Base-by-base conservation (phyloP, 1,140 invertebrate genomes). In the Ips nitidus region DNA sequence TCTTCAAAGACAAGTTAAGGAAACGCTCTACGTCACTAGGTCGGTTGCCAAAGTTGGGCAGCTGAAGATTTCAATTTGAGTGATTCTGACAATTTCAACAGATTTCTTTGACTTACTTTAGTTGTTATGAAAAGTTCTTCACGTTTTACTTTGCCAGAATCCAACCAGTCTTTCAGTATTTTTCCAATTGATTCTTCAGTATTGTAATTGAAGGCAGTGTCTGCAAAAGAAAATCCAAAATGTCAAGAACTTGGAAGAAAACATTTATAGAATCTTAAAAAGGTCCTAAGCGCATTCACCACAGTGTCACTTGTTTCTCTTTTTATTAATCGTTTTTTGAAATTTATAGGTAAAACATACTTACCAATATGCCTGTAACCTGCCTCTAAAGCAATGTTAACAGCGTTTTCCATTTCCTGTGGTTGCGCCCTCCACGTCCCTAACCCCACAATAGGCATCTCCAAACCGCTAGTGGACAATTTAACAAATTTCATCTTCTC, bases 101-200 rank as follows among this genome's bases (percentile, higher is more conserved):
- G 22, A 22, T 22, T 66, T 40, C 7, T 53, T 70, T 4, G 72
- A 2, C 39, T 65, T 81, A 87, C 87, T 78, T 90, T 90, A 7
- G 89, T 87, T 4, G 86, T 87, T 52, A 90, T 81, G 74, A 89
- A 91, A 36, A 90, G 74, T 6, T 90, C 86, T 75, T 88, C 84
- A 36, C 89, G 79, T 72, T 83, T 86, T 5, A 86, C 78, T 73
- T 79, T 82, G 4, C 84, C 86, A 41, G 81, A 76, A 37, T 80
- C 76, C 45, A 89, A 81, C 83, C 85, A 87, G 74, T 84, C 80
- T 74, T 86, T 84, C 47, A 90, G 73, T 40, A 82, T 83, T 47
- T 81, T 81, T 36, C 89, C 89, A 70, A 90, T 87, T 1, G 83
- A 80, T 63, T 83, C 82, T 79, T 90, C 89, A 73, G 88, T 90